These are phyloP conservation scores for Sebastes umbrosus DNA, from an alignment of 2,797 vertebrate species.

Conservation along the genomic window DNA sequence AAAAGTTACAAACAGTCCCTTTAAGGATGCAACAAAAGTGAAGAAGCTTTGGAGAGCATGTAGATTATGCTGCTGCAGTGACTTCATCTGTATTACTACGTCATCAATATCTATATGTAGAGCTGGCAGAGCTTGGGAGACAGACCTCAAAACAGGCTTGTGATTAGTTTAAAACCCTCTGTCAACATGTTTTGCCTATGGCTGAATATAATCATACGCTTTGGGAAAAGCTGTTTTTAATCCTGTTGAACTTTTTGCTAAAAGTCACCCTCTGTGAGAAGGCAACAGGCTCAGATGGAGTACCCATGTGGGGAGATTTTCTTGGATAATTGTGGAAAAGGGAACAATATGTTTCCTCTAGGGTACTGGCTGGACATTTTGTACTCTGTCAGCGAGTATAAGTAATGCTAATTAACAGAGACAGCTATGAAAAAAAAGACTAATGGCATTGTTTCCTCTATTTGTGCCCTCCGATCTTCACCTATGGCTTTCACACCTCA, in stretches of 20 bases:
- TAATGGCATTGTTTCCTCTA: not conserved
- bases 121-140: not conserved
- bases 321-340: conserved; percentile 32
- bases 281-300: conserved; percentile 36
- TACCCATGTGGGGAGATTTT: conserved; percentile 40
- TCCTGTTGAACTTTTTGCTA: conserved; percentile 58
- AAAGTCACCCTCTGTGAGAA: conserved; percentile 71
- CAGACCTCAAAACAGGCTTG: conserved; percentile 22
- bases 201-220: conserved; percentile 37
- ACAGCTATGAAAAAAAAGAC: not conserved
- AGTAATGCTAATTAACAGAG: conserved; percentile 12
- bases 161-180: conserved; percentile 36
- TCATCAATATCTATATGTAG: not conserved
- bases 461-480: conserved; percentile 16
- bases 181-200: conserved; percentile 27
- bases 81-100: not conserved
- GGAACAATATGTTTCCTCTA: conserved; percentile 63
- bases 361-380: conserved; percentile 43
- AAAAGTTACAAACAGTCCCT: no score
- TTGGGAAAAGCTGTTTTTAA: conserved; percentile 56
- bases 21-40: not conserved
- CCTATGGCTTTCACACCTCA: conserved; percentile 18
- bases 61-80: not conserved
- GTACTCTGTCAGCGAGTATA: conserved; percentile 9
- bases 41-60: not conserved